Conservation (phyloP, 2,113 vertebrate species). For the Leptobrachium leishanense region DNA sequence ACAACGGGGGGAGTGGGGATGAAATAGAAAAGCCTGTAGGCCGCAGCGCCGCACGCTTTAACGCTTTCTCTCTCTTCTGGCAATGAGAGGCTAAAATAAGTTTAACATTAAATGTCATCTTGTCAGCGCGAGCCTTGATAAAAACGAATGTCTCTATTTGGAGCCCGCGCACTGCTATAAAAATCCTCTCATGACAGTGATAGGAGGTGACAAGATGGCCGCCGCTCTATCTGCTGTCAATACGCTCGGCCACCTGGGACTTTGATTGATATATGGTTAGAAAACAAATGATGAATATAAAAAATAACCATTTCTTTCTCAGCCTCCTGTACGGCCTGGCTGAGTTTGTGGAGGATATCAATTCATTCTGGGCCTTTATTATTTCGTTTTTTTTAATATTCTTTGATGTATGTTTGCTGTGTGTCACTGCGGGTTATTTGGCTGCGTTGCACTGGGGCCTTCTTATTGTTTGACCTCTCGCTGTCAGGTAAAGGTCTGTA, state of each 20-base stretch:
- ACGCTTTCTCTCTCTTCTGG: neutral
- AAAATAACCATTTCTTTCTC: neutral
- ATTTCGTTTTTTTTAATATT: neutral
- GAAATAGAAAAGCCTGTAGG: neutral
- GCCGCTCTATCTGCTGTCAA: neutral
- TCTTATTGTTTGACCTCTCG: neutral
- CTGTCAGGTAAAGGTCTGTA: neutral
- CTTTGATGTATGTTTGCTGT: neutral
- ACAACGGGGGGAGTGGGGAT: neutral
- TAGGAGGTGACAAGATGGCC: neutral
- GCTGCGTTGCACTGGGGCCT: too few species aligned
- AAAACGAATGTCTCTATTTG: slow-evolving; percentile 14
- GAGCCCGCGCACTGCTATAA: neutral
- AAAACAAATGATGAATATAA: neutral
- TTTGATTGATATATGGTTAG: slow-evolving; percentile 2
- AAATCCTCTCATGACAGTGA: neutral
- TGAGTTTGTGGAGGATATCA: neutral
- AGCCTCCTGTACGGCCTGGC: neutral
- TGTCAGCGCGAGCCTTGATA: neutral
- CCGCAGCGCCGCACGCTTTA: neutral
- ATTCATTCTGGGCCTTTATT: neutral
- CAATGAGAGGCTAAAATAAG: neutral
- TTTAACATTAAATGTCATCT: slow-evolving; percentile 9
- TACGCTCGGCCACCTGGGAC: slow-evolving; percentile 2
- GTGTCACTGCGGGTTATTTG: neutral